Evolutionary conservation across 2,888 invertebrate species (phyloP), one percentile per base, ranked within the genome.

Genomic region (Dasypogon diadema): DNA sequence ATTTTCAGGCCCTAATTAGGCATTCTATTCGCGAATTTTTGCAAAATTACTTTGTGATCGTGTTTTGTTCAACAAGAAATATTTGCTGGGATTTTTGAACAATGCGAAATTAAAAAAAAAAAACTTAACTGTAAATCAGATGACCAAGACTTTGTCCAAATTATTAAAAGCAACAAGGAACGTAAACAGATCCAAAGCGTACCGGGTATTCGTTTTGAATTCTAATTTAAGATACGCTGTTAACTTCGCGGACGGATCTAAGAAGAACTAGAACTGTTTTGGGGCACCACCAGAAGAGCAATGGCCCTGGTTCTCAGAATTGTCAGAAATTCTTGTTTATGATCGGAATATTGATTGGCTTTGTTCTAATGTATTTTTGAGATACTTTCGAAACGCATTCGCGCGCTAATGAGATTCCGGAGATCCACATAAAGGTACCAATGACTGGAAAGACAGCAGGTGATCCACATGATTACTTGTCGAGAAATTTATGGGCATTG

Each of bases 181-280:
- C 16, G 12, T 37, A 34, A 60, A 60, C 60, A 37, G 60, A 34
- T 37, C 5, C 37, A 37, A 51, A 58, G 24, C 14, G 58, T 16
- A 30, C 3, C 8, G 30, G 42, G 42, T 42, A 42, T 12, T 12
- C 60, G 60, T 37, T 60, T 60, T 60, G 60, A 60, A 60, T 60
- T 60, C 37, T 34, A 60, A 60, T 60, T 60, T 18, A 60, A 60
- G 37, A 37, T 22, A n/a, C n/a, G n/a, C n/a, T n/a, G n/a, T n/a
- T n/a, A n/a, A n/a, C n/a, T n/a, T 60, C 37, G 16, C 4, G 12
- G 60, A 60, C 18, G 16, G 21, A 60, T 34, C 37, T 37, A 12
- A n/a, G n/a, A 42, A 60, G 60, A 60, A 60, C 60, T 18, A 60
- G 58, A 58, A 18, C 26, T 16, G 60, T 60, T 34, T 14, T 21